Percentiles rank a stretch among this genome's conserved stretches.
Evolutionary conservation across 2,113 vertebrate genomes (phyloP).

Genomic region (Oryctolagus cuniculus): mOryCun1.1 NC_091434.1:11526501-11527000

Average conservation of each 20-base stretch:
- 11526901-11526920: background rate
- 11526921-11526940: background rate
- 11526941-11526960: background rate
- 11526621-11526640: too few relatives aligned
- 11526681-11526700: too few relatives aligned
- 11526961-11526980: background rate
- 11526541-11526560: too few relatives aligned
- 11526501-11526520: too few relatives aligned
- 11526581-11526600: too few relatives aligned
- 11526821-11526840: slow-evolving; percentile 25
- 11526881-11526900: slow-evolving; percentile 40
- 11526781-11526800: slow-evolving; percentile 29
- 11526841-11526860: slow-evolving; percentile 40
- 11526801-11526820: background rate
- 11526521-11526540: too few relatives aligned
- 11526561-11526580: too few relatives aligned
- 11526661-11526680: too few relatives aligned
- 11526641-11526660: too few relatives aligned
- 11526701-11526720: too few relatives aligned
- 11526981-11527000: background rate
- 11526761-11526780: background rate
- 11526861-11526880: slow-evolving; percentile 45
- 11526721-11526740: background rate
- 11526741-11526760: background rate
- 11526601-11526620: too few relatives aligned